Evolutionary conservation across 2,113 vertebrate species (phyloP), one percentile per base, ranked within the genome.

Genomic region (Gymnocephalus cernua): DNA sequence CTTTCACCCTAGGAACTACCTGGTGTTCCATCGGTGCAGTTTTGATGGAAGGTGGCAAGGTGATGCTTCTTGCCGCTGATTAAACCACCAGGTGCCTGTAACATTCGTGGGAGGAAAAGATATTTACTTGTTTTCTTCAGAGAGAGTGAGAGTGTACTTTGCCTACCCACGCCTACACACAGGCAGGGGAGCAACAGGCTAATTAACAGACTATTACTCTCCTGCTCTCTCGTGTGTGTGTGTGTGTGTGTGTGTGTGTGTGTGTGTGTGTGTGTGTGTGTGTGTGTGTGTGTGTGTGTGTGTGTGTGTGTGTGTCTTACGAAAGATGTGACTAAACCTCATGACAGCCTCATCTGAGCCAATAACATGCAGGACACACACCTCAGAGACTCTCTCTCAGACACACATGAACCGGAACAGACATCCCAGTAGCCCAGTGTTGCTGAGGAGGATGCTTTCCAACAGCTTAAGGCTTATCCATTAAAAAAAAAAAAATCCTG

Each of bases 161-260:
- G 82, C 78, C 70, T 48, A 59, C 59, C 35, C 16, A 86, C 86
- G 45, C 90, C 85, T 73, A 77, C 88, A 83, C 74, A 53, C 77
- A 71, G 53, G 77, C 86, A 80, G 84, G 78, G 86, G 86, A 88
- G 87, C 90, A 87, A 88, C 88, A 85, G 74, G 86, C 83, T 86
- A 88, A 92, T 90, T 91, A 93, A 89, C 85, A 84, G 81, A 80
- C 85, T 85, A 89, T 89, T 85, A 85, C 90, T 77, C 80, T 81
- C 10, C 81, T 77, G 74, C 72, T 90, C 85, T 79, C 78, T 69
- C 69, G 84, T 78, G 80, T 57, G 65, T 23, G 41, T 25, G 51
- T 27, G 58, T 25, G n/a, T 47, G 50, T 57, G 6, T 32, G 58
- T 47, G n/a, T 47, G 13, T 74, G 27, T 62, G 47, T 53, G 57